Evolutionary conservation across 2,113 vertebrate species (phyloP).

Genomic region (Trematocara macrostoma): DNA sequence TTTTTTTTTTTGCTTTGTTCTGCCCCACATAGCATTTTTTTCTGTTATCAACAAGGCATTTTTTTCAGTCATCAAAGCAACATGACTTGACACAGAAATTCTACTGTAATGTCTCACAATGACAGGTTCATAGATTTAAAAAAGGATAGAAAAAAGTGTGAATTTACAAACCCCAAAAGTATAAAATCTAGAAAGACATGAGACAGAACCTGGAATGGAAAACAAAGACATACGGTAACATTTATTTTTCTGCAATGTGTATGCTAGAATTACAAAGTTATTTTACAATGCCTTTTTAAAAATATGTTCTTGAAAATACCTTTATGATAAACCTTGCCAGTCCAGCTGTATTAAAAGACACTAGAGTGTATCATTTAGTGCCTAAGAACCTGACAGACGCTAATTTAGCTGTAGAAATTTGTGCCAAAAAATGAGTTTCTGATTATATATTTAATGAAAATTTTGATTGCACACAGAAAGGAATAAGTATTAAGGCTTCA

Average conservation of each 20-base stretch:
- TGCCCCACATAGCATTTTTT: background rate
- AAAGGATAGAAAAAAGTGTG: background rate
- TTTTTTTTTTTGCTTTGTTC: background rate
- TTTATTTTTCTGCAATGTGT: background rate
- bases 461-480: background rate
- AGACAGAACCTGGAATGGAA: background rate
- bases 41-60: background rate
- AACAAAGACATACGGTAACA: rapidly evolving
- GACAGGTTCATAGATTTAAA: conserved; percentile 11
- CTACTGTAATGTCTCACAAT: conserved; percentile 9
- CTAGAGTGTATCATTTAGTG: background rate
- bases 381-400: background rate
- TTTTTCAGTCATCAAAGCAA: conserved; percentile 49
- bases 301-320: background rate
- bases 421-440: background rate
- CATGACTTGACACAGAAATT: conserved; percentile 26
- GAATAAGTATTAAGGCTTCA: background rate
- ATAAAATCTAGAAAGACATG: background rate
- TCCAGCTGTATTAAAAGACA: background rate
- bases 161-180: background rate
- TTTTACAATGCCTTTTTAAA: background rate
- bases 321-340: background rate
- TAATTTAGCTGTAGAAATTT: background rate
- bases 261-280: background rate
- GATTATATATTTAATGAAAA: background rate